Conservation (phyloP, 2,113 vertebrate genomes). For the Oreocharis arfaki region DNA sequence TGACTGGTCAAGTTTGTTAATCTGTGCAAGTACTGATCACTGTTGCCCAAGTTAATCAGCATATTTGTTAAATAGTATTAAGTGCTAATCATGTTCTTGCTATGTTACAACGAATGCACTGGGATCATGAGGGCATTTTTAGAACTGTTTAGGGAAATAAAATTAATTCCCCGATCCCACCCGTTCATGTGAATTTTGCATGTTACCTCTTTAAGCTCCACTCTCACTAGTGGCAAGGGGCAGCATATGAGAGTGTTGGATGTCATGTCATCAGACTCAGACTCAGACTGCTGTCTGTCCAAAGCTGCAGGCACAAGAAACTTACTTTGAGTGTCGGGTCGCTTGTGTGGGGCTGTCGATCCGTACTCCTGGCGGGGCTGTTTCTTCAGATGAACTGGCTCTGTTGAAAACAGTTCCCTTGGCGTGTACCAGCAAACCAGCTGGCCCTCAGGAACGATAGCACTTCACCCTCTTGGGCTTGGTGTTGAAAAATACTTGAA, state of each 20-base stretch:
- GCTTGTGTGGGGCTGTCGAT: background rate
- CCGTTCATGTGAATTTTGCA: fast-evolving
- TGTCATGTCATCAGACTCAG: background rate
- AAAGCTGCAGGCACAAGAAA: background rate
- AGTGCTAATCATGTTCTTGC: background rate
- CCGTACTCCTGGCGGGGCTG: fast-evolving
- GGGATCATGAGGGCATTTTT: background rate
- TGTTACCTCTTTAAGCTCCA: background rate
- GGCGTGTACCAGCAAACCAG: background rate
- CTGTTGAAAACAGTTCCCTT: background rate
- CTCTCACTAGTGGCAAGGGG: background rate
- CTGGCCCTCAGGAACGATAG: background rate
- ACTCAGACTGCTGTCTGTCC: background rate
- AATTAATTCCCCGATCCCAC: background rate
- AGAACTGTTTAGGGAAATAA: background rate
- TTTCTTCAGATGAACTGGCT: background rate
- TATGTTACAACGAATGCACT: background rate
- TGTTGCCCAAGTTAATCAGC: background rate
- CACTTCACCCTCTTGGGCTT: background rate
- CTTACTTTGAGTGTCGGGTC: background rate
- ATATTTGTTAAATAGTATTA: background rate
- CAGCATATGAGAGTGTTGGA: background rate
- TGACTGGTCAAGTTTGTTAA: background rate
- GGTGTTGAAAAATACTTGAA: background rate
- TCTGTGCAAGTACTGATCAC: background rate